Evolutionary conservation across 2,113 vertebrate species (phyloP).

Genomic region (Aleadryas rufinucha): DNA sequence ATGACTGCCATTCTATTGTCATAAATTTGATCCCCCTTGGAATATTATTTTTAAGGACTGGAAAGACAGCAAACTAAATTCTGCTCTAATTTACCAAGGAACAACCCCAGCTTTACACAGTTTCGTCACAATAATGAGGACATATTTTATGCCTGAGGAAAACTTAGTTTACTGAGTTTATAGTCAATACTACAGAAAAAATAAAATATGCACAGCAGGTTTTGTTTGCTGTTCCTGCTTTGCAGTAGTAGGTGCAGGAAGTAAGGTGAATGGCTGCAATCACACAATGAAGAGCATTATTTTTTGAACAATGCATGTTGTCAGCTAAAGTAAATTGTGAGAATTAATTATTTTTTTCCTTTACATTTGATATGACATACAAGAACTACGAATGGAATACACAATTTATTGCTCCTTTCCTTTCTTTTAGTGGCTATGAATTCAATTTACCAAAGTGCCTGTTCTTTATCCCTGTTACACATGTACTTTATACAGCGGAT

Average conservation of each 20-base stretch:
- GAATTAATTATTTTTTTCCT: not conserved
- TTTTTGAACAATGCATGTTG: not conserved
- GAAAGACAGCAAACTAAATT: conserved; percentile 29
- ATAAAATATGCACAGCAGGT: not conserved
- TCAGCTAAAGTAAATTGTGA: not conserved
- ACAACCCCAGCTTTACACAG: not conserved
- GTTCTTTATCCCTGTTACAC: not conserved
- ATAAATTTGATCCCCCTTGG: conserved; percentile 40
- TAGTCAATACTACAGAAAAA: not conserved
- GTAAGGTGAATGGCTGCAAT: not conserved
- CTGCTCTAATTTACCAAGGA: not conserved
- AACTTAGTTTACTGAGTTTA: not conserved
- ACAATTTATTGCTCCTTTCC: not conserved
- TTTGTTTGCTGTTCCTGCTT: not conserved
- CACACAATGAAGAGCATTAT: not conserved
- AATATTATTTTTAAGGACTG: conserved; percentile 42
- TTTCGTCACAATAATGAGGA: not conserved
- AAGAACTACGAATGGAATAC: not conserved
- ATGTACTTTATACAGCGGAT: not conserved
- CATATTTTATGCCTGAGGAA: not conserved
- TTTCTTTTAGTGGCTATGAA: not conserved
- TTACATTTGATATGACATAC: not conserved
- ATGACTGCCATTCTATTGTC: conserved; percentile 42
- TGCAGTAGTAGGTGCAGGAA: not conserved
- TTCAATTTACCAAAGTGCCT: not conserved